phyloP scores from a whole-genome alignment of 2,113 vertebrate genomes.

The Percina caprodes region DNA sequence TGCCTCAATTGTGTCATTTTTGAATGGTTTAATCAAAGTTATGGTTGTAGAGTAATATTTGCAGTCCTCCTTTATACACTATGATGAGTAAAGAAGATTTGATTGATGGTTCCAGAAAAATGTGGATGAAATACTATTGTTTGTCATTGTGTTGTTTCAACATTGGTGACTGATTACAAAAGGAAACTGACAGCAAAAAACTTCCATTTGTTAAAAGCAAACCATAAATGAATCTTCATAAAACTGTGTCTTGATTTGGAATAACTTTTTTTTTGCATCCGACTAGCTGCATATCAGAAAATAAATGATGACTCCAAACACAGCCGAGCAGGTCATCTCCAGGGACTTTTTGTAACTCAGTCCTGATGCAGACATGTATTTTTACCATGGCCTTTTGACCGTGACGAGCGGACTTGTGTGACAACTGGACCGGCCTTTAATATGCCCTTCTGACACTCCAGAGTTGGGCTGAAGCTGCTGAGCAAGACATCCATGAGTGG shows the following conservation, averaged over 20 bases:
- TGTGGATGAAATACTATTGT: neutral
- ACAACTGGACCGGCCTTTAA: conserved; percentile 51
- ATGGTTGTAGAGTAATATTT: neutral
- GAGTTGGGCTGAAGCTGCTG: conserved; percentile 62
- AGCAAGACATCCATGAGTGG: conserved; percentile 65
- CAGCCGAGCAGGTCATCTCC: conserved; percentile 51
- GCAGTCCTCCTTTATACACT: neutral
- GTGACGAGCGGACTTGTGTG: conserved; percentile 34
- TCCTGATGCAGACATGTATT: conserved; percentile 57
- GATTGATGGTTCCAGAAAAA: neutral
- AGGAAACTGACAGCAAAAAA: neutral
- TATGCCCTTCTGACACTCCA: conserved; percentile 35
- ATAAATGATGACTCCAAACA: conserved; percentile 4
- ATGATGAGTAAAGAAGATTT: neutral
- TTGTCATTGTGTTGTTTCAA: neutral
- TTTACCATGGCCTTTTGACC: conserved; percentile 63
- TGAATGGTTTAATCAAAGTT: neutral
- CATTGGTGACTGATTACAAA: neutral
- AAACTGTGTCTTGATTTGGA: conserved; percentile 22
- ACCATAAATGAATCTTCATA: neutral
- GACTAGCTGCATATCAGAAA: conserved; percentile 9
- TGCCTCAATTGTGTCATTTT: neutral
- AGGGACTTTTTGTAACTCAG: conserved; percentile 55
- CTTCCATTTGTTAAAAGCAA: conserved; percentile 12
- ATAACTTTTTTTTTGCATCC: neutral